Conservation (phyloP, 2,113 vertebrate genomes). For the Chelonoidis abingdonii region DNA sequence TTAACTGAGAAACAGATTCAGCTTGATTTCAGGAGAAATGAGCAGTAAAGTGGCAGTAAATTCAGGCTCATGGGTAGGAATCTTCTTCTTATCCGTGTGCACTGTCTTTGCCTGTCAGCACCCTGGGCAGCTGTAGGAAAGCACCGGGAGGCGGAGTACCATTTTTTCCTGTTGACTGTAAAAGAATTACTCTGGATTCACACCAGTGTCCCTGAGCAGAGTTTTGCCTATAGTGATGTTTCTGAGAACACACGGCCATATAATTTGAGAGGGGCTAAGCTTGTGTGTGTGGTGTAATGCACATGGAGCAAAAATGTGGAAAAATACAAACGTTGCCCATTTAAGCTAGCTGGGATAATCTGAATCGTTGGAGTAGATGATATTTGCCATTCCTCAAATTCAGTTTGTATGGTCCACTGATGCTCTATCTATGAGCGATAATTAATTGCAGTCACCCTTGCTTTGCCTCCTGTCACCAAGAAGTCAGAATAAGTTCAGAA, state of each 20-base stretch:
- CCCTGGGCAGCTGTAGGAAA: background rate
- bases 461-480: background rate
- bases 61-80: background rate
- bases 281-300: background rate
- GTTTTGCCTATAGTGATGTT: background rate
- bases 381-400: background rate
- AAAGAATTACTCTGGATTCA: rapidly evolving
- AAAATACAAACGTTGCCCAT: background rate
- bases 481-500: rapidly evolving
- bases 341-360: rapidly evolving
- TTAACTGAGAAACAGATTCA: background rate
- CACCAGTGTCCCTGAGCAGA: background rate
- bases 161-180: background rate
- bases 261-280: background rate
- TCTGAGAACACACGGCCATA: rapidly evolving
- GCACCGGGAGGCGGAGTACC: background rate
- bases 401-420: background rate
- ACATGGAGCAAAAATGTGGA: background rate
- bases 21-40: background rate
- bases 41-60: background rate
- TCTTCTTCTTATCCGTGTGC: background rate
- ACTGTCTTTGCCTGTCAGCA: background rate
- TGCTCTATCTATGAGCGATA: rapidly evolving
- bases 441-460: rapidly evolving
- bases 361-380: background rate